Evolutionary conservation across 1,140 invertebrate genomes (phyloP).

Genomic region (Pogonognathellus flavescens): DNA sequence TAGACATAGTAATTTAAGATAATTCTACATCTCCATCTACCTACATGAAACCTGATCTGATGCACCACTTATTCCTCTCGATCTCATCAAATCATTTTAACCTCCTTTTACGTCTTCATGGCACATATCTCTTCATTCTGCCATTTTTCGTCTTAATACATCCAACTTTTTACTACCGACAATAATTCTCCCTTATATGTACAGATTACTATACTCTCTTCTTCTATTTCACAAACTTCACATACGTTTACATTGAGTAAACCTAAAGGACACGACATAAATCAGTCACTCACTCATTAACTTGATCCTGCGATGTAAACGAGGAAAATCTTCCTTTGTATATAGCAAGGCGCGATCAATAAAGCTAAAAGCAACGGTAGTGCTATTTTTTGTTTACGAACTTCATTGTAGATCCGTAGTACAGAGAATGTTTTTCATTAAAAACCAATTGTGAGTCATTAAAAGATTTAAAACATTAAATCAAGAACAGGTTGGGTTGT

Average conservation of each 20-base stretch:
- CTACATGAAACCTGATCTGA: slow-evolving; percentile 43
- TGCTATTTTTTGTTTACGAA: neutral
- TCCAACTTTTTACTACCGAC: neutral
- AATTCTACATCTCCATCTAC: slow-evolving; percentile 7
- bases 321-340: neutral
- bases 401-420: neutral
- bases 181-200: neutral
- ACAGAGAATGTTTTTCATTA: neutral
- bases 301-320: too few relatives aligned
- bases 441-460: neutral
- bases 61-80: slow-evolving; percentile 49
- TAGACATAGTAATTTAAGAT: neutral
- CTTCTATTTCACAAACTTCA: too few relatives aligned
- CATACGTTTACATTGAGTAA: too few relatives aligned
- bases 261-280: too few relatives aligned
- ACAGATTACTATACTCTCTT: neutral
- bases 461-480: neutral
- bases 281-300: too few relatives aligned
- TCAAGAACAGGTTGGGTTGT: slow-evolving; percentile 10
- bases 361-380: neutral
- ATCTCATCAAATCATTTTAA: slow-evolving; percentile 50
- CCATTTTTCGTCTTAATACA: slow-evolving; percentile 19
- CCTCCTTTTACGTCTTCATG: slow-evolving; percentile 21
- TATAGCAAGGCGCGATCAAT: neutral
- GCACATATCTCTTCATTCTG: slow-evolving; percentile 26